Evolutionary conservation across 2,888 invertebrate genomes (phyloP).

Genomic region (Strigamia crassipes): DNA sequence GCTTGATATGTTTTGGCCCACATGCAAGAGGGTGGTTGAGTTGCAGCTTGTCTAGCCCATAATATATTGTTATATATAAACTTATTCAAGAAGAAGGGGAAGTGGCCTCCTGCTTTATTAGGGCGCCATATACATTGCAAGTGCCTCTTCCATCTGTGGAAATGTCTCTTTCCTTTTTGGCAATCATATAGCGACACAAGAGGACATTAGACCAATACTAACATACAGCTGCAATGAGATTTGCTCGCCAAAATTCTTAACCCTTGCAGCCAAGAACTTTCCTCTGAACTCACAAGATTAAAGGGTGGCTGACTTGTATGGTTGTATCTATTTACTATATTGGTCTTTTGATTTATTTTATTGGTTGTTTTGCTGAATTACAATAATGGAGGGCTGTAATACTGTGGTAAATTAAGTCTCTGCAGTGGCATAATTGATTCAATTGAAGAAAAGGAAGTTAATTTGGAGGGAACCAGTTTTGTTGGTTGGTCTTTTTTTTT

Average conservation of each 20-base stretch:
- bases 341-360: too few relatives aligned
- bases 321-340: too few relatives aligned
- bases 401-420: neutral
- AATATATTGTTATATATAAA: constrained; percentile 22
- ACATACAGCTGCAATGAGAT: neutral
- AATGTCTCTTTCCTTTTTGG: constrained; percentile 25
- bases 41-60: constrained; percentile 2
- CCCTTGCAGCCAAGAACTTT: constrained; percentile 15
- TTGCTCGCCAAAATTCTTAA: constrained; percentile 18
- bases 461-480: neutral
- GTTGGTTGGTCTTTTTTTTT: neutral
- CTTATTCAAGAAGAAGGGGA: constrained; percentile 11
- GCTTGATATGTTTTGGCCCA: constrained; percentile 18
- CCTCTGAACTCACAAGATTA: neutral
- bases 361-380: neutral
- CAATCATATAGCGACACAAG: constrained; percentile 3
- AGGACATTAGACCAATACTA: constrained; percentile 15
- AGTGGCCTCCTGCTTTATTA: constrained; percentile 19
- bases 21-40: constrained; percentile 23
- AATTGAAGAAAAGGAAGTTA: neutral
- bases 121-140: neutral
- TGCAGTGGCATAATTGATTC: neutral
- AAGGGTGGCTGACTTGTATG: neutral
- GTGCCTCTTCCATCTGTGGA: constrained; percentile 17
- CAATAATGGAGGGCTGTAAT: neutral